Conservation (phyloP, 1,140 invertebrate species). For the Trigoniulus corallinus region DNA sequence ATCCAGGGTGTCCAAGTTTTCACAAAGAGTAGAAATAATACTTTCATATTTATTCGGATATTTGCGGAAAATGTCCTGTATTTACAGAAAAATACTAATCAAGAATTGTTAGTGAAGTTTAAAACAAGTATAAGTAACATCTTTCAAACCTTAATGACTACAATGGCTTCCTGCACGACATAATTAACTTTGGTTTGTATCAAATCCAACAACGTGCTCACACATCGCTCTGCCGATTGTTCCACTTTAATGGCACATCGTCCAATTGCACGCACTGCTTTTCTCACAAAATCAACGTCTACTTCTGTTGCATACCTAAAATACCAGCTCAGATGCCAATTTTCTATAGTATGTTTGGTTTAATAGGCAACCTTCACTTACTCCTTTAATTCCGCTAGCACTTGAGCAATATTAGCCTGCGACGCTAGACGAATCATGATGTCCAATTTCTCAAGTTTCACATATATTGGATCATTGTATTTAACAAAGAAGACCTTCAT, state of each 20-base stretch:
- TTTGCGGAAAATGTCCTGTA: constrained; percentile 89
- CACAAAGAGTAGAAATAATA: constrained; percentile 97
- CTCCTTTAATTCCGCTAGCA: constrained; percentile 96
- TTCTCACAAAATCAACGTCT: constrained; percentile 99
- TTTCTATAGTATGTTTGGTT: neutral
- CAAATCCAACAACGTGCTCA: constrained; percentile 93
- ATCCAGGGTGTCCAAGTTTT: constrained; percentile 96
- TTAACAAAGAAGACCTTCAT: constrained; percentile 99
- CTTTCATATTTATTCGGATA: constrained; percentile 99
- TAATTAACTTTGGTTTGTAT: constrained; percentile 99
- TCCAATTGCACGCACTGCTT: constrained; percentile 94
- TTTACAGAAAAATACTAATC: constrained; percentile 10
- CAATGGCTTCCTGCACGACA: constrained; percentile 98
- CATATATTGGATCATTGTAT: constrained; percentile 99
- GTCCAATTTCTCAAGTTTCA: constrained; percentile 97
- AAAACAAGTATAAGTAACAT: constrained; percentile 2
- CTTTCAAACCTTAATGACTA: constrained; percentile 72
- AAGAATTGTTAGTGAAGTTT: neutral
- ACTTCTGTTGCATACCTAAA: constrained; percentile 84
- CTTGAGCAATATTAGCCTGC: constrained; percentile 95
- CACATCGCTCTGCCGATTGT: constrained; percentile 93
- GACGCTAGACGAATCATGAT: constrained; percentile 99
- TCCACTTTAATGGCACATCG: constrained; percentile 99
- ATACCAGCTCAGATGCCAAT: constrained; percentile 2
- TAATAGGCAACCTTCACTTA: constrained; percentile 28